phyloP scores from a whole-genome alignment of 2,888 invertebrate species.

The Antitype chi region DNA sequence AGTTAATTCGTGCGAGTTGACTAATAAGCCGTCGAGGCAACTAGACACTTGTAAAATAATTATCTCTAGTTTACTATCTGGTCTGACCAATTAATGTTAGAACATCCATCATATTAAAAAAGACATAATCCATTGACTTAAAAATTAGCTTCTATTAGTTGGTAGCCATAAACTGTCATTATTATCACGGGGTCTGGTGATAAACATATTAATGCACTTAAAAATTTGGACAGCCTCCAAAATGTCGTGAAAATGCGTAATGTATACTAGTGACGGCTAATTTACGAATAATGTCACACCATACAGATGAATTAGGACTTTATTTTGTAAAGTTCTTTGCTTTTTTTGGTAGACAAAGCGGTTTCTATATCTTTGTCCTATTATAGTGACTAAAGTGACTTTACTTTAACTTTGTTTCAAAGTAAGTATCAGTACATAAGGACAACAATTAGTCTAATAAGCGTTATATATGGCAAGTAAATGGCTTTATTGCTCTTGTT shows the following conservation, averaged over 20 bases:
- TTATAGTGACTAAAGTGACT: constrained; percentile 7
- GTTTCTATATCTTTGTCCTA: background rate
- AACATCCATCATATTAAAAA: constrained; percentile 10
- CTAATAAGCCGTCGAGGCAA: too few relatives aligned
- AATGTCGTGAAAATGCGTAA: constrained; percentile 37
- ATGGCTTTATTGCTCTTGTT: background rate
- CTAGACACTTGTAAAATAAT: too few relatives aligned
- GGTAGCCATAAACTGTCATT: constrained; percentile 47
- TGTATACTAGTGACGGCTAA: constrained; percentile 29
- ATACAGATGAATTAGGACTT: constrained; percentile 7
- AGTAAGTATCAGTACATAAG: background rate
- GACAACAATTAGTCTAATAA: background rate
- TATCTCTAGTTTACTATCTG: background rate
- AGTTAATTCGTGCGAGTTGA: too few relatives aligned
- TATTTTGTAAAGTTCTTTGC: background rate
- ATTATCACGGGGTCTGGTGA: constrained; percentile 41
- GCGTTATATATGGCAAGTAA: background rate
- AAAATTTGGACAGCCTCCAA: constrained; percentile 75
- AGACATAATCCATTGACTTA: constrained; percentile 10
- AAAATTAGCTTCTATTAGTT: constrained; percentile 29
- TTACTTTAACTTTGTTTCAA: background rate
- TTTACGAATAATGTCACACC: constrained; percentile 33
- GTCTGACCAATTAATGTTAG: background rate
- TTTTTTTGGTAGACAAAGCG: constrained; percentile 11
- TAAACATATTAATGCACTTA: constrained; percentile 66